Conservation (phyloP, 2,797 vertebrate genomes). For the Sebastes cheni region DNA sequence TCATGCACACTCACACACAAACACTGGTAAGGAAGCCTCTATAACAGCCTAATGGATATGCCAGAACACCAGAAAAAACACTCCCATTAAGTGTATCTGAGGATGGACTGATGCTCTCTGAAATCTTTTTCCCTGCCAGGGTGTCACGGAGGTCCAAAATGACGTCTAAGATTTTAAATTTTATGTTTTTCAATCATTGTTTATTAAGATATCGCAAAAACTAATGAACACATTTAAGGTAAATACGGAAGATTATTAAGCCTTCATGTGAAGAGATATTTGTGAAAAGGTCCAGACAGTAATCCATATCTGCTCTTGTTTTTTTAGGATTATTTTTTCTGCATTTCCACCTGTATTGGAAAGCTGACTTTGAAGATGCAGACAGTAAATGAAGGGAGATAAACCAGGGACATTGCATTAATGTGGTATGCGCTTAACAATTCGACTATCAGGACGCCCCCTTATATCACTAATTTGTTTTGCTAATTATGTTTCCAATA, state of each 20-base stretch:
- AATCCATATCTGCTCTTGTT: not conserved
- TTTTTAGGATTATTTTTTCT: not conserved
- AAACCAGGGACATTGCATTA: not conserved
- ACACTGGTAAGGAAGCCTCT: not conserved
- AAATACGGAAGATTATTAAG: too few species aligned
- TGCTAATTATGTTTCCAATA: not conserved
- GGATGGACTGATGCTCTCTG: constrained; percentile 15
- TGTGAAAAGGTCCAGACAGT: not conserved
- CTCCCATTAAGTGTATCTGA: constrained; percentile 23
- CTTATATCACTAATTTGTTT: not conserved
- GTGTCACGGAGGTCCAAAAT: not conserved
- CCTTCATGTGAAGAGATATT: too few species aligned
- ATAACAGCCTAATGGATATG: constrained; percentile 25
- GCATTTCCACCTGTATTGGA: not conserved
- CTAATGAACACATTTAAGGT: not conserved
- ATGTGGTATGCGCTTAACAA: not conserved
- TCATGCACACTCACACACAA: constrained; percentile 7
- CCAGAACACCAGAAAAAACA: constrained; percentile 12
- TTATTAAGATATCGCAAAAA: not conserved
- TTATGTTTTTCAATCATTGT: too few species aligned
- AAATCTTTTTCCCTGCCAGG: not conserved
- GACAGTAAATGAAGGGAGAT: not conserved
- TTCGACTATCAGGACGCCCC: not conserved
- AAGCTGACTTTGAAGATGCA: not conserved
- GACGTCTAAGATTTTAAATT: not conserved